Base-by-base conservation (phyloP, 2,113 vertebrate genomes). In the Thalassoma bifasciatum region DNA sequence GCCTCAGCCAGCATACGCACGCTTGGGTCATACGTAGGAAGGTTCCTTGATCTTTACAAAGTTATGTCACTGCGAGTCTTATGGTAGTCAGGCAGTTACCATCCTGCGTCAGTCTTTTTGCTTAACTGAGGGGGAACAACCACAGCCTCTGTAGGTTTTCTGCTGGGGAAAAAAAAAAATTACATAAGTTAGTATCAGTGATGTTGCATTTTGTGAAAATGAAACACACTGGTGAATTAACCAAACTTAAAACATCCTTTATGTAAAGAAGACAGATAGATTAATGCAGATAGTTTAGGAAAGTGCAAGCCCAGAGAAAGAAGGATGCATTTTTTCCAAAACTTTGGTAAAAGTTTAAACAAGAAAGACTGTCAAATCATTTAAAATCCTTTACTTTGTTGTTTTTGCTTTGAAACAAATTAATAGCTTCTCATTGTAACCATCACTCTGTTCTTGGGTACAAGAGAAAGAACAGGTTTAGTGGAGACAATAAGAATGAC, bases 21-120 rank as follows among this genome's bases (percentile, higher is more conserved):
- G 13, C 5, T 64, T 67, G 1, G 46, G 19, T 49, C 26, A 57
- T 67, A 66, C 76, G 70, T 80, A 66, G 69, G 73, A 54, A 71
- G 47, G 17, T 69, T 66, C 30, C 67, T 62, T 52, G 58, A 54
- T 84, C 69, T 77, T 53, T 54, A 46, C 61, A 7, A 40, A 17
- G 42, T 70, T 83, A 47, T 77, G 83, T 82, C 84, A 88, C 9
- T 4, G 5, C 5, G 2, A 14, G 30, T 40, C 38, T 19, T 24
- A 21, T 34, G 22, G 17, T 50, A 17, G 50, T 21, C 9, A 21
- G 0, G 0, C 44, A 26, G 22, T 56, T 54, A 63, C 54, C 38
- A 13, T 5, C 17, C 46, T 80, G 68, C 73, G 56, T 85, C 81
- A 87, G 12, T 4, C 12, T 5, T 54, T n/a, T 57, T 40, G 11